Conservation (phyloP, 2,888 invertebrate genomes). For the Pteria penguin region DNA sequence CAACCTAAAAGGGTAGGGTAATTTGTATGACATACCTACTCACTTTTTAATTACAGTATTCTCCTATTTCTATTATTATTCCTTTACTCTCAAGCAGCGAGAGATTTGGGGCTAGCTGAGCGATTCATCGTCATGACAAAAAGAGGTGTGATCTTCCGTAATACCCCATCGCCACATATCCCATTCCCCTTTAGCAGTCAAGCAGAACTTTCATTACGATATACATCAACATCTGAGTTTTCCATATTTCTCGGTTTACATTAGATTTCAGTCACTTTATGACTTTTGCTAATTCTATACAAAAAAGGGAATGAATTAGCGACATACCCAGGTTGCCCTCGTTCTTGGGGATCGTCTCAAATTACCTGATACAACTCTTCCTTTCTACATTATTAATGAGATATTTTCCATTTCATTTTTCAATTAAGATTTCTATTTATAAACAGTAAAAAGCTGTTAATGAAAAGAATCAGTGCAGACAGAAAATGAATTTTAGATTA, state of each 20-base stretch:
- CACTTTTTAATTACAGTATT: slow-evolving; percentile 15
- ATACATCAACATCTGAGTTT: no score
- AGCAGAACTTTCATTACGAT: slow-evolving; percentile 15
- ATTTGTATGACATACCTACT: slow-evolving; percentile 5
- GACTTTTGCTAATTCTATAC: slow-evolving; percentile 43
- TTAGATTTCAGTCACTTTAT: slow-evolving; percentile 43
- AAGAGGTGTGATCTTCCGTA: no score
- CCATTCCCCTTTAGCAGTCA: no score
- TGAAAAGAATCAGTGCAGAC: no score
- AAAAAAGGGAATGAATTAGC: slow-evolving; percentile 40
- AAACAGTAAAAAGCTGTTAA: no score
- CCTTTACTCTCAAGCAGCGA: slow-evolving; percentile 20
- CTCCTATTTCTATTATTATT: slow-evolving; percentile 22
- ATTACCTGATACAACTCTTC: neutral
- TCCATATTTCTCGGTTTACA: slow-evolving; percentile 7
- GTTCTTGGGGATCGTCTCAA: neutral
- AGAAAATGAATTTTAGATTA: no score
- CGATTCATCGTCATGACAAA: no score
- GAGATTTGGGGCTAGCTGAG: no score
- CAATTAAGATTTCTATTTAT: no score
- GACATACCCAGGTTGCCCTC: slow-evolving; percentile 9
- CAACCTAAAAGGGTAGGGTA: no score
- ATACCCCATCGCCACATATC: no score
- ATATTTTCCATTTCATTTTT: no score
- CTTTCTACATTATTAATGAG: neutral